These are phyloP conservation scores for Dryococelus australis DNA, from an alignment of 2,888 invertebrate genomes.

Conservation along the genomic window DNA sequence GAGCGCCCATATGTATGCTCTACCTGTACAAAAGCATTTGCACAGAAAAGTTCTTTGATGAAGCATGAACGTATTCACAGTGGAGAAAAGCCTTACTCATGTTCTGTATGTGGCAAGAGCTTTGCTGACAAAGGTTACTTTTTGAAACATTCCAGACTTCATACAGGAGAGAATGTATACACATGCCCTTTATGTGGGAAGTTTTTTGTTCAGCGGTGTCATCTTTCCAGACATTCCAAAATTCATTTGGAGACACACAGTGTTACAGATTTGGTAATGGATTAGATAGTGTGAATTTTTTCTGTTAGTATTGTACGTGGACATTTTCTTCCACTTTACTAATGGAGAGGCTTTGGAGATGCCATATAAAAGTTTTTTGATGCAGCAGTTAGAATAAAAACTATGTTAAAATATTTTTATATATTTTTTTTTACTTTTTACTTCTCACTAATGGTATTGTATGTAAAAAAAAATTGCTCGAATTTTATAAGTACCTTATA, in stretches of 20 bases:
- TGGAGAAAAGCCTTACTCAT: constrained; percentile 59
- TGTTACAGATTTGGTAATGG: background rate
- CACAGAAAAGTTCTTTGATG: constrained; percentile 55
- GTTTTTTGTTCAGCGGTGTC: constrained; percentile 41
- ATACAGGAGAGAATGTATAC: constrained; percentile 58
- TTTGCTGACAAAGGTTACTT: constrained; percentile 50
- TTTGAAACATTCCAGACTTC: constrained; percentile 58
- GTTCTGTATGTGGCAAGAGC: constrained; percentile 58
- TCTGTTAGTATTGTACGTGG: background rate
- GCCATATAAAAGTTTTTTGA: too few species aligned
- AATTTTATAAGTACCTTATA: too few species aligned
- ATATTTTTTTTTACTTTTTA: too few species aligned
- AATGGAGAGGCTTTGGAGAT: background rate
- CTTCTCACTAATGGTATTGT: too few species aligned
- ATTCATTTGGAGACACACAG: constrained; percentile 28
- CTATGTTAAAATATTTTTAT: too few species aligned
- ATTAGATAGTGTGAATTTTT: background rate
- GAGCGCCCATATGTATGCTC: background rate
- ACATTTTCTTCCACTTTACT: background rate
- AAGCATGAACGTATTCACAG: constrained; percentile 60
- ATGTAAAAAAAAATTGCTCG: too few species aligned
- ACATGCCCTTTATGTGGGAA: constrained; percentile 48
- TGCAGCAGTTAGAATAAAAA: too few species aligned
- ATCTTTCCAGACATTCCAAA: constrained; percentile 39
- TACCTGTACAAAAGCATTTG: background rate